Percentiles rank a stretch among this genome's conserved stretches.
Conservation (phyloP, 2,888 invertebrate species). For the Limenitis arthemis region DNA sequence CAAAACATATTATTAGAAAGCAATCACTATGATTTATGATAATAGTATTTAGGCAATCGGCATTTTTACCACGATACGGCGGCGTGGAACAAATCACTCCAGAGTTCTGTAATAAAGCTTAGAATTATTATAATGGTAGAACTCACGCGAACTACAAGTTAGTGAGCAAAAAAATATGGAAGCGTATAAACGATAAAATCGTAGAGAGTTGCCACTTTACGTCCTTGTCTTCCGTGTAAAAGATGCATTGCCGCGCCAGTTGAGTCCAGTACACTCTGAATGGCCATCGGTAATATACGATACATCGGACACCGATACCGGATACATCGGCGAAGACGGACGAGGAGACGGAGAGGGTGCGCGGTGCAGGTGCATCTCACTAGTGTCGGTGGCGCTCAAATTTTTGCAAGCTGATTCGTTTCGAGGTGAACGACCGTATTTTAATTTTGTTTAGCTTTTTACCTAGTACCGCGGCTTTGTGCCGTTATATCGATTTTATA, state of each 20-base stretch:
- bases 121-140: slow-evolving; percentile 12
- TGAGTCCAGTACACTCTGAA: slow-evolving; percentile 38
- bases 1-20: slow-evolving; percentile 3
- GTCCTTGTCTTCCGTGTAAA: slow-evolving; percentile 44
- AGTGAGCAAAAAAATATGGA: slow-evolving; percentile 5
- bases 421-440: slow-evolving; percentile 43
- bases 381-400: slow-evolving; percentile 25
- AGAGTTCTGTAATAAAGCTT: slow-evolving; percentile 16
- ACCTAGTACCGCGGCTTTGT: slow-evolving; percentile 31
- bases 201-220: slow-evolving; percentile 29
- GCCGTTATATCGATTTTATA: slow-evolving; percentile 58
- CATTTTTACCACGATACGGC: slow-evolving; percentile 1
- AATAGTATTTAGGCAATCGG: slow-evolving; percentile 6
- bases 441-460: slow-evolving; percentile 26
- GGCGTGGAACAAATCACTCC: slow-evolving; percentile 11
- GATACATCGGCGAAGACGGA: slow-evolving; percentile 8
- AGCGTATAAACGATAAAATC: slow-evolving; percentile 12
- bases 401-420: slow-evolving; percentile 53
- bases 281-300: slow-evolving; percentile 36
- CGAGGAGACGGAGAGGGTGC: slow-evolving; percentile 1
- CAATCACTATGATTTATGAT: slow-evolving; percentile 5
- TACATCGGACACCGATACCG: slow-evolving; percentile 23
- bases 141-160: slow-evolving; percentile 10
- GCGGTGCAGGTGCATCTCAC: slow-evolving; percentile 20
- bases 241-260: slow-evolving; percentile 46